These are phyloP conservation scores for Porites australiensis DNA, from an alignment of 64 coral and sea anemone genomes.

Conservation along the genomic window DNA sequence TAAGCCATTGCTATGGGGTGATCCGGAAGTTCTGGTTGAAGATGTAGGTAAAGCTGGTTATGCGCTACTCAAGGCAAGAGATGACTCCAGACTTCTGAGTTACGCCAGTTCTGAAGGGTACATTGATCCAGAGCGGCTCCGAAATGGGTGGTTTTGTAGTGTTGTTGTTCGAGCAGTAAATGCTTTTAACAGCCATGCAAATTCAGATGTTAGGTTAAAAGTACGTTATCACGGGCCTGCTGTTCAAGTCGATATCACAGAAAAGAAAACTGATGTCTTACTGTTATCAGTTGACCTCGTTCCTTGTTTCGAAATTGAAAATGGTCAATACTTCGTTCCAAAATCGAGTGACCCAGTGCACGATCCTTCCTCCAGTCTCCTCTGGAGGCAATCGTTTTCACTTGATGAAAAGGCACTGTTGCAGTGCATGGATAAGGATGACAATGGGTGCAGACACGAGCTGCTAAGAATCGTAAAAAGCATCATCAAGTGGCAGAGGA, in stretches of 20 bases:
- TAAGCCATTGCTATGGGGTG: not conserved
- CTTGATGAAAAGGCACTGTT: slow-evolving; percentile 60
- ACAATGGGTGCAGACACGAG: not conserved
- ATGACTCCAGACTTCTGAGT: not conserved
- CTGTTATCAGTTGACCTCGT: slow-evolving; percentile 72
- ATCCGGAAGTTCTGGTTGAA: not conserved
- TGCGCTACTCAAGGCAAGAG: slow-evolving; percentile 24
- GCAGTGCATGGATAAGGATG: not conserved
- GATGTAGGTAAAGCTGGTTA: slow-evolving; percentile 19
- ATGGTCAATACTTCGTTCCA: slow-evolving; percentile 22
- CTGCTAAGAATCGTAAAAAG: slow-evolving; percentile 2
- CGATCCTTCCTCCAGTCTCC: not conserved
- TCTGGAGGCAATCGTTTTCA: slow-evolving; percentile 81
- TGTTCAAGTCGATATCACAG: slow-evolving; percentile 66
- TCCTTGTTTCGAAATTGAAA: slow-evolving; percentile 39
- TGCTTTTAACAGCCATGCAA: not conserved
- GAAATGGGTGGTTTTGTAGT: slow-evolving; percentile 46
- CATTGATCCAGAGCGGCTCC: slow-evolving; percentile 12
- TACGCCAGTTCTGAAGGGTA: slow-evolving; percentile 16
- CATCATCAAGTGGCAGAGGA: not conserved
- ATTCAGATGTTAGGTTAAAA: not conserved
- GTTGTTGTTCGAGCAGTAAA: slow-evolving; percentile 31
- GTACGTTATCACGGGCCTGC: slow-evolving; percentile 67
- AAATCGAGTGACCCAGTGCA: not conserved
- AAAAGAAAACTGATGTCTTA: not conserved